A percentile compares a stretch with the other conserved stretches of the same genome.
phyloP scores from a whole-genome alignment of 2,888 invertebrate genomes.

The Drosophila vallismaia region DNA sequence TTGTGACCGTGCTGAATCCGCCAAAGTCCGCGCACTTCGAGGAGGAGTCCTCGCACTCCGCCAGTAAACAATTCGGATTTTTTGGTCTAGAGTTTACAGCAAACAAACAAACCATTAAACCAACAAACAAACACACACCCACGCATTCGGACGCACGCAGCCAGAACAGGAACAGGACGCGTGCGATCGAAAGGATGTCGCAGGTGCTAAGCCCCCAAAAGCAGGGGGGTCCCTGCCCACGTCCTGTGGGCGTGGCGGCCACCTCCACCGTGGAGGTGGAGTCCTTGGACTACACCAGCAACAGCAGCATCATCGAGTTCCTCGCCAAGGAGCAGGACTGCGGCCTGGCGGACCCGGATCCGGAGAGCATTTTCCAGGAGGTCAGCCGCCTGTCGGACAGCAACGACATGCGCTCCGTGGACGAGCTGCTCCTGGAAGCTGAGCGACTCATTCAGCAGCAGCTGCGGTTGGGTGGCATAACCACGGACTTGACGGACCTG shows the following conservation, averaged over 20 bases:
- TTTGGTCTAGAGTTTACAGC: neutral
- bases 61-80: neutral
- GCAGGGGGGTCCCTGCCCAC: conserved; percentile 27
- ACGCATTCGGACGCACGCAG: neutral
- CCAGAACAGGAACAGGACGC: neutral
- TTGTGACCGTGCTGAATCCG: conserved; percentile 9
- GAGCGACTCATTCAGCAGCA: conserved; percentile 84
- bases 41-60: neutral
- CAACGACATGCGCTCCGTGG: conserved; percentile 85
- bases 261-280: conserved; percentile 45
- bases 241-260: conserved; percentile 28
- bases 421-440: conserved; percentile 86
- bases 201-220: conserved; percentile 72
- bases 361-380: conserved; percentile 88
- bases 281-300: conserved; percentile 77
- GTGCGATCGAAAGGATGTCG: conserved; percentile 57
- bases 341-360: conserved; percentile 84
- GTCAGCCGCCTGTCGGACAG: conserved; percentile 86
- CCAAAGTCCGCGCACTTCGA: neutral
- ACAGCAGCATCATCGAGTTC: conserved; percentile 83
- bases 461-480: conserved; percentile 52
- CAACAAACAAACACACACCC: neutral
- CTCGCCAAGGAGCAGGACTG: conserved; percentile 83
- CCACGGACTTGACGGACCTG: neutral
- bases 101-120: neutral